Percentiles rank a stretch among this genome's conserved stretches.
phyloP scores from a whole-genome alignment of 1,140 invertebrate genomes.

The Ceratitis capitata region DNA sequence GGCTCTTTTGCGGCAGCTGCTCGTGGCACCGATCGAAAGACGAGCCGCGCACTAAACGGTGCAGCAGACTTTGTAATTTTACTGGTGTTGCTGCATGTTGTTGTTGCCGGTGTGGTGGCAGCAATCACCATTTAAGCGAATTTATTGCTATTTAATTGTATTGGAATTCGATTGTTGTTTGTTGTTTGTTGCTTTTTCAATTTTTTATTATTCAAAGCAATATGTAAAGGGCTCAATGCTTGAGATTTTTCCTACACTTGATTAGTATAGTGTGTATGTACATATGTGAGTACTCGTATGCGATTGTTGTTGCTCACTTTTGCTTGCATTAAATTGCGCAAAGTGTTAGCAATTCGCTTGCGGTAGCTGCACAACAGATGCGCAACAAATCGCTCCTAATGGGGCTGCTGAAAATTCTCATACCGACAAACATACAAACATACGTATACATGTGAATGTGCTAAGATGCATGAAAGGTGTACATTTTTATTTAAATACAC shows the following conservation, averaged over 20 bases:
- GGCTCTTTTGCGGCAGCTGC: background rate
- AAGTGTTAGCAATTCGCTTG: constrained; percentile 1
- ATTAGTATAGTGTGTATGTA: background rate
- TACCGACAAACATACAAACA: background rate
- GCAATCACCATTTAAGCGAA: constrained; percentile 15
- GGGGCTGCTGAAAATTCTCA: background rate
- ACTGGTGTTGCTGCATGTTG: background rate
- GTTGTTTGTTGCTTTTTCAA: too few relatives aligned
- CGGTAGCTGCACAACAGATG: background rate
- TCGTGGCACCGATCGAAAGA: constrained; percentile 6
- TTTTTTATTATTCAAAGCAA: background rate
- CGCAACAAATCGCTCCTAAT: background rate
- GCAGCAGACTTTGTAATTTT: background rate
- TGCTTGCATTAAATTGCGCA: background rate
- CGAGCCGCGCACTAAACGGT: background rate
- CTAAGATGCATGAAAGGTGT: background rate
- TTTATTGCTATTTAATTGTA: constrained; percentile 32
- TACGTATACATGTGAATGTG: background rate
- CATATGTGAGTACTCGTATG: background rate
- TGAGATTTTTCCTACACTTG: constrained; percentile 2
- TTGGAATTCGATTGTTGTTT: background rate
- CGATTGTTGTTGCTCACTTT: background rate
- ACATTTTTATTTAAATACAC: background rate
- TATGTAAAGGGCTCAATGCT: background rate
- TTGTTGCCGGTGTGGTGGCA: background rate